Evolutionary conservation across 2,797 vertebrate species (phyloP).

Genomic region (Phataginus tetradactyla): DNA sequence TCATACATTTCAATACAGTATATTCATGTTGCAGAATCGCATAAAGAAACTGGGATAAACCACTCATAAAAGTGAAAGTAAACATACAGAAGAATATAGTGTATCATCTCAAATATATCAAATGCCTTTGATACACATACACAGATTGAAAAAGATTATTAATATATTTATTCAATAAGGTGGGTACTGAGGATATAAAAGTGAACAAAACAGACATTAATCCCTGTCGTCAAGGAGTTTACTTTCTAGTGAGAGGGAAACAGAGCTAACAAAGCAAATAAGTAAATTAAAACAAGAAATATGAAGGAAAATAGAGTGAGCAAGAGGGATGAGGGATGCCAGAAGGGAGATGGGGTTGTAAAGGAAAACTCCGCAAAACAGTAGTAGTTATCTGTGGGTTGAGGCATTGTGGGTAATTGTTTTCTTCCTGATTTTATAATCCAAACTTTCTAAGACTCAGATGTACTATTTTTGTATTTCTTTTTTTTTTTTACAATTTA

Average conservation of each 20-base stretch:
- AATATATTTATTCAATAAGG: background rate
- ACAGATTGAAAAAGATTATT: background rate
- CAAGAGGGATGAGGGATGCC: background rate
- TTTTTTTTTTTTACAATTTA: no score
- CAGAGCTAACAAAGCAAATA: background rate
- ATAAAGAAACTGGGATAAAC: background rate
- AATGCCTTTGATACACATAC: background rate
- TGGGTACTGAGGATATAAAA: background rate
- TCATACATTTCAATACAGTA: background rate
- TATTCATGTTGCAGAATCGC: background rate
- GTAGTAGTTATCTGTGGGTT: background rate
- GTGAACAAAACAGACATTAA: background rate
- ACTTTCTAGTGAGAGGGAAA: background rate
- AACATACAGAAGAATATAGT: background rate
- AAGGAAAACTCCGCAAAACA: background rate
- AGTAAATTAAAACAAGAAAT: background rate
- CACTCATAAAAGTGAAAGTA: background rate
- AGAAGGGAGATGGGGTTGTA: background rate
- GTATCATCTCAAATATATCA: background rate
- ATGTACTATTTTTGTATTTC: background rate
- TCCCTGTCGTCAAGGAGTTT: background rate
- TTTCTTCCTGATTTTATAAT: conserved; percentile 8
- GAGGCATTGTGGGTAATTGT: background rate
- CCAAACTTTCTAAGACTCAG: background rate
- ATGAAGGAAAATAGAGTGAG: background rate